These are phyloP conservation scores for Erpetoichthys calabaricus DNA, from an alignment of 2,797 vertebrate genomes.

Conservation along the genomic window DNA sequence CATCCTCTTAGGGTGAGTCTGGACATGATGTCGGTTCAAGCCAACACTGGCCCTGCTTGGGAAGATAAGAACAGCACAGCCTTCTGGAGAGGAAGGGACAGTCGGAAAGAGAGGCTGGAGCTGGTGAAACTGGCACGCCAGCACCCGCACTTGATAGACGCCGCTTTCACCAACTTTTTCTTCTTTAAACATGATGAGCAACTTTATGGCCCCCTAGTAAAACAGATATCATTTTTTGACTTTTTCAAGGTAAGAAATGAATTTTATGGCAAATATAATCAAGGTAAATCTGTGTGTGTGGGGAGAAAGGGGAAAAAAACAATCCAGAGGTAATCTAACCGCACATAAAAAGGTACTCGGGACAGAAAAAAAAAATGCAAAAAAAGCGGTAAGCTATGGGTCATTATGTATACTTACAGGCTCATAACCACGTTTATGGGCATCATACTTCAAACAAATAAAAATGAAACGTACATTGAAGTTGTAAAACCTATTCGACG, in stretches of 20 bases:
- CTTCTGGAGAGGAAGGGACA: conserved; percentile 93
- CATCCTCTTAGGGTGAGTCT: conserved; percentile 69
- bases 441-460: neutral
- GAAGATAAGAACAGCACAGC: conserved; percentile 73
- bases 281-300: neutral
- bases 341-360: neutral
- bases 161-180: conserved; percentile 96
- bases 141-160: conserved; percentile 68
- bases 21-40: conserved; percentile 96
- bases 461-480: neutral
- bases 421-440: conserved; percentile 2
- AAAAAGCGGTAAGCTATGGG: neutral
- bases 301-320: neutral
- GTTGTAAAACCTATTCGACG: neutral
- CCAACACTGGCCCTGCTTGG: conserved; percentile 80
- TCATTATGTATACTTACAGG: neutral
- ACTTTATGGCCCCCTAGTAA: conserved; percentile 86
- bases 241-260: conserved; percentile 79
- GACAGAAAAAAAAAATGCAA: no score
- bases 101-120: conserved; percentile 82
- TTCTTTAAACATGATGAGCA: conserved; percentile 90
- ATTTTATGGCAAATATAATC: neutral
- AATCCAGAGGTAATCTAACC: neutral
- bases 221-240: conserved; percentile 94
- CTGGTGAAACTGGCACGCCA: conserved; percentile 81